Conservation (phyloP, 2,797 vertebrate species). For the Xiphophorus birchmanni region DNA sequence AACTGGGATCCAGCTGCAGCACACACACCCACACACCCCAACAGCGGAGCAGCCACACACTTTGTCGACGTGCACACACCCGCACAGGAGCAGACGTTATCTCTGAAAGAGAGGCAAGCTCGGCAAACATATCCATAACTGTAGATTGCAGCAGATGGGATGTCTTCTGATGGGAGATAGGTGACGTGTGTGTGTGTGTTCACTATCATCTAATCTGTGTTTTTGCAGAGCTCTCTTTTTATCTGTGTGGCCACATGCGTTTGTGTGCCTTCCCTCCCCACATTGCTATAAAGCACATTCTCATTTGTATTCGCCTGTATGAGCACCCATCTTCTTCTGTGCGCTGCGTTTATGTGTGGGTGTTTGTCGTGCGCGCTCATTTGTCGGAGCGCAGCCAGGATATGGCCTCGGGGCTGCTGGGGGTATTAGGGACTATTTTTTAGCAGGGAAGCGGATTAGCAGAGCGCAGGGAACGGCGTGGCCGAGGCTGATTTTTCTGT, state of each 20-base stretch:
- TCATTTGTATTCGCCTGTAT: slow-evolving; percentile 34
- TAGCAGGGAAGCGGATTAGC: slow-evolving; percentile 82
- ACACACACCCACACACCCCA: slow-evolving; percentile 32
- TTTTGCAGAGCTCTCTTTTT: slow-evolving; percentile 38
- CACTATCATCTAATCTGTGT: slow-evolving; percentile 29
- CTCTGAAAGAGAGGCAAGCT: slow-evolving; percentile 64
- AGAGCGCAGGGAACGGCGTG: slow-evolving; percentile 73
- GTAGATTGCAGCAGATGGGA: slow-evolving; percentile 64
- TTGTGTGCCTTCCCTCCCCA: slow-evolving; percentile 34
- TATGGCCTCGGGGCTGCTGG: slow-evolving; percentile 73
- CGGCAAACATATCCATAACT: slow-evolving; percentile 69
- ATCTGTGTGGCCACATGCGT: slow-evolving; percentile 26
- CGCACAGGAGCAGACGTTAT: slow-evolving; percentile 45
- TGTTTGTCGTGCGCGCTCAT: slow-evolving; percentile 45
- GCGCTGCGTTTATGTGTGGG: slow-evolving; percentile 28
- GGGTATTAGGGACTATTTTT: slow-evolving; percentile 84
- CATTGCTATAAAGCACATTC: slow-evolving; percentile 34
- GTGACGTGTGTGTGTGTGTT: slow-evolving; percentile 36
- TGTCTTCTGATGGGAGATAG: slow-evolving; percentile 57
- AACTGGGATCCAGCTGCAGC: slow-evolving; percentile 59
- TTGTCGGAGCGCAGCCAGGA: slow-evolving; percentile 61
- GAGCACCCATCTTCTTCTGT: slow-evolving; percentile 30
- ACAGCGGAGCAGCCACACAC: slow-evolving; percentile 6
- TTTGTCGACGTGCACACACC: slow-evolving; percentile 3
- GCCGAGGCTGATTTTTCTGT: slow-evolving; percentile 83